Evolutionary conservation across 1,140 invertebrate genomes (phyloP), one percentile per base, ranked within the genome.

Genomic region (Bombus waltoni): DNA sequence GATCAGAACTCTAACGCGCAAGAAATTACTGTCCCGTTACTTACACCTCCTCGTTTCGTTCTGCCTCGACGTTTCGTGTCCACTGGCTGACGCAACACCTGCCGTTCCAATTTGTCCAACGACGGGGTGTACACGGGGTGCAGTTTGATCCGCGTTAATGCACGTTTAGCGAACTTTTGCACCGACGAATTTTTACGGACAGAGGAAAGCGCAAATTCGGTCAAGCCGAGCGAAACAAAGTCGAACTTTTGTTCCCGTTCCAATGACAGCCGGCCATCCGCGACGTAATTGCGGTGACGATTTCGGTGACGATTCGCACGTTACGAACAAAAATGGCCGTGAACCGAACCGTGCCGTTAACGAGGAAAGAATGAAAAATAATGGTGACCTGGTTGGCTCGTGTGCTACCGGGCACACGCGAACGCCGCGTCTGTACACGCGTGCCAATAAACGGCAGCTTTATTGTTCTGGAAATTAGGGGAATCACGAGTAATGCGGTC

Each of bases 381-480:
- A 79, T 76, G 68, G 22, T 84, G 83, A 84, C 83, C 83, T 53
- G 75, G 70, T 79, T 79, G 76, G 76, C 76, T 44, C 82, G 18
- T 38, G 73, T 9, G 4, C 3, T 25, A 28, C 3, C 74, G 73
- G 65, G 40, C 32, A n/a, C 59, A 35, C 44, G 72, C 42, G 38
- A 44, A 10, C 4, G 22, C 44, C 3, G 53, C n/a, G n/a, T 11
- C 35, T 6, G 66, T 38, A 38, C 44, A 73, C 78, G 84, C 78
- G n/a, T 66, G 84, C 71, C 81, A 82, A 86, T 86, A 86, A 86
- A 88, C 87, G 80, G 47, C 40, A 57, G 79, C 79, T 88, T 81
- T 70, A 87, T 90, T 44, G 88, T 82, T 70, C 81, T 53, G 81
- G 65, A 89, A 89, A 89, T 89, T 87, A 86, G 59, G 81, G 57